Conservation (phyloP, 2,113 vertebrate genomes). For the Arenaria interpres region DNA sequence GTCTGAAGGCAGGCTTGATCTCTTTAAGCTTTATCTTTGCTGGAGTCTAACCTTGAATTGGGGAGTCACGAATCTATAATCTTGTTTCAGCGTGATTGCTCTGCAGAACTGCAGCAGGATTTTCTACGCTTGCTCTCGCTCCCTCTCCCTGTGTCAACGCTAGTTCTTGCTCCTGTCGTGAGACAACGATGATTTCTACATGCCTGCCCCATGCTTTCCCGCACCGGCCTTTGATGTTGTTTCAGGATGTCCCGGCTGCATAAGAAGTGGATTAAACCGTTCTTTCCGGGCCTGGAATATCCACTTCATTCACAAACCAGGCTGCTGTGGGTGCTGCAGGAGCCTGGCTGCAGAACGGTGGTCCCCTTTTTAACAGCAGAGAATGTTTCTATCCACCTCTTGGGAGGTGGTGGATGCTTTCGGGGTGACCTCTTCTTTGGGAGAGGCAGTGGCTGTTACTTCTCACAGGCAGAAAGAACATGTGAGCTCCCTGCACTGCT, state of each 20-base stretch:
- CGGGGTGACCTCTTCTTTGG: background rate
- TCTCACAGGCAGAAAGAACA: background rate
- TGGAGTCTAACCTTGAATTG: conserved; percentile 53
- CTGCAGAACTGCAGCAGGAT: conserved; percentile 49
- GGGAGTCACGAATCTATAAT: conserved; percentile 58
- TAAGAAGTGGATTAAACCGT: background rate
- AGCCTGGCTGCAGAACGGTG: background rate
- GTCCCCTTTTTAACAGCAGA: background rate
- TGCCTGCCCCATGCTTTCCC: background rate
- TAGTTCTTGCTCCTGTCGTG: background rate
- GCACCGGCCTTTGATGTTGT: background rate
- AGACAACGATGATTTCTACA: background rate
- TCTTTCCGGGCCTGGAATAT: background rate
- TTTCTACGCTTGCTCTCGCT: conserved; percentile 1
- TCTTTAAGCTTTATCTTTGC: conserved; percentile 5
- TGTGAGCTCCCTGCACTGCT: rapidly evolving
- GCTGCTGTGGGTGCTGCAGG: background rate
- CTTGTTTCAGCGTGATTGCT: conserved; percentile 49
- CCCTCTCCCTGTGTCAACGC: background rate
- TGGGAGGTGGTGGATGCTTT: background rate
- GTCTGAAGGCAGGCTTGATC: conserved; percentile 26
- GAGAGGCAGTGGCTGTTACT: background rate
- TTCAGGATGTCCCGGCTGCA: background rate
- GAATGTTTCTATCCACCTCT: background rate
- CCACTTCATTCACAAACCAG: background rate